A percentile compares a stretch with the other conserved stretches of the same genome.
Evolutionary conservation across 92 coral and sea anemone species (phyloP).

Genomic region (Parazoanthus atlanticus): DNA sequence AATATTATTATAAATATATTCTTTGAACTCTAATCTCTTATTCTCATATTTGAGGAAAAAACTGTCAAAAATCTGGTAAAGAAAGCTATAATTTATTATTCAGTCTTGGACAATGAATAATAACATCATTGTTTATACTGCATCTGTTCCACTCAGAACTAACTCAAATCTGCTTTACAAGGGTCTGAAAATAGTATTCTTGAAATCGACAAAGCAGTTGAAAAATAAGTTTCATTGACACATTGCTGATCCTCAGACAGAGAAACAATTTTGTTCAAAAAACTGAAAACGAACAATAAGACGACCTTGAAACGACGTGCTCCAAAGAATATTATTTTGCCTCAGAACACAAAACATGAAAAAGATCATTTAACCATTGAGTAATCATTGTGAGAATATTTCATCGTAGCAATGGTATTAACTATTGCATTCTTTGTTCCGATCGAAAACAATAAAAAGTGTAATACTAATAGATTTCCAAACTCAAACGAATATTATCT

Average conservation of each 20-base stretch:
- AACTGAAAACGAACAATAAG: not conserved
- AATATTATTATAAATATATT: not conserved
- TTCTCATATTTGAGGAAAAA: not conserved
- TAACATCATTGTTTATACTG: not conserved
- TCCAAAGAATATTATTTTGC: not conserved
- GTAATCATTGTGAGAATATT: constrained; percentile 7
- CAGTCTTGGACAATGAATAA: not conserved
- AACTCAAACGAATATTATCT: constrained; percentile 14
- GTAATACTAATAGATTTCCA: not conserved
- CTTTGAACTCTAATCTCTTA: not conserved
- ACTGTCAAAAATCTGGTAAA: not conserved
- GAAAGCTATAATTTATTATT: not conserved
- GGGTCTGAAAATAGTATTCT: not conserved
- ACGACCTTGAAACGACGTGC: constrained; percentile 2
- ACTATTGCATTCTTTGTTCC: not conserved
- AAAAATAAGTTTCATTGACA: constrained; percentile 36
- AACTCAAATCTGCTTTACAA: not conserved
- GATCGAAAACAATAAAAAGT: not conserved
- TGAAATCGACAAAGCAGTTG: not conserved
- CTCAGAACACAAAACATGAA: not conserved
- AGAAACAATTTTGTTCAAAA: not conserved
- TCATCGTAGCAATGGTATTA: not conserved
- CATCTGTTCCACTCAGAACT: constrained; percentile 6
- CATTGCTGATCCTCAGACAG: too few relatives aligned
- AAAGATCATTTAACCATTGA: not conserved